Evolutionary conservation across 1,140 invertebrate species (phyloP).

Genomic region (Euwallacea similis): DNA sequence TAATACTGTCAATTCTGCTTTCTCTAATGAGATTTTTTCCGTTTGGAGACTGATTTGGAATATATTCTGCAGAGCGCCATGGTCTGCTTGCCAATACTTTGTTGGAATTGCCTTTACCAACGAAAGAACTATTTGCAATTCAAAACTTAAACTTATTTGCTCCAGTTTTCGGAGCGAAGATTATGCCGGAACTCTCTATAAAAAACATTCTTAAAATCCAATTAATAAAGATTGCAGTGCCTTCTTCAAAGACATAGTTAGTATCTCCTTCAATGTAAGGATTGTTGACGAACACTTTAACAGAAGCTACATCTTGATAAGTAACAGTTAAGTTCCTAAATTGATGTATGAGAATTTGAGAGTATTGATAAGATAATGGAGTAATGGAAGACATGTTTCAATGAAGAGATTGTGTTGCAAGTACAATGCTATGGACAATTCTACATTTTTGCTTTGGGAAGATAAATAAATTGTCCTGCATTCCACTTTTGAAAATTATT

Average conservation of each 20-base stretch:
- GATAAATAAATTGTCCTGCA: too few species aligned
- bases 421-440: too few species aligned
- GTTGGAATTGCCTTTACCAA: not conserved
- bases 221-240: constrained; percentile 9
- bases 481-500: too few species aligned
- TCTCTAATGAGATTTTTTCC: constrained; percentile 23
- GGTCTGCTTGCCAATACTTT: not conserved
- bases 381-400: too few species aligned
- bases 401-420: too few species aligned
- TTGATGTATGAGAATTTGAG: too few species aligned
- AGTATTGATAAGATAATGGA: too few species aligned
- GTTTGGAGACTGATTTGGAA: constrained; percentile 20
- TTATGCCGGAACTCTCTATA: not conserved
- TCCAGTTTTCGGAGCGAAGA: constrained; percentile 16
- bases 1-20: constrained; percentile 10
- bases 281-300: constrained; percentile 5
- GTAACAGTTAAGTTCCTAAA: too few species aligned
- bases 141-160: constrained; percentile 1
- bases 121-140: constrained; percentile 4
- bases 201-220: not conserved
- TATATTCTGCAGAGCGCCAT: constrained; percentile 9
- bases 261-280: constrained; percentile 8
- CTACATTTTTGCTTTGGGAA: too few species aligned
- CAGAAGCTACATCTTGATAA: not conserved
- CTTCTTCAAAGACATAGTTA: constrained; percentile 12